These are phyloP conservation scores for Pycnonotus jocosus DNA, from an alignment of 2,113 vertebrate genomes.

Conservation along the genomic window DNA sequence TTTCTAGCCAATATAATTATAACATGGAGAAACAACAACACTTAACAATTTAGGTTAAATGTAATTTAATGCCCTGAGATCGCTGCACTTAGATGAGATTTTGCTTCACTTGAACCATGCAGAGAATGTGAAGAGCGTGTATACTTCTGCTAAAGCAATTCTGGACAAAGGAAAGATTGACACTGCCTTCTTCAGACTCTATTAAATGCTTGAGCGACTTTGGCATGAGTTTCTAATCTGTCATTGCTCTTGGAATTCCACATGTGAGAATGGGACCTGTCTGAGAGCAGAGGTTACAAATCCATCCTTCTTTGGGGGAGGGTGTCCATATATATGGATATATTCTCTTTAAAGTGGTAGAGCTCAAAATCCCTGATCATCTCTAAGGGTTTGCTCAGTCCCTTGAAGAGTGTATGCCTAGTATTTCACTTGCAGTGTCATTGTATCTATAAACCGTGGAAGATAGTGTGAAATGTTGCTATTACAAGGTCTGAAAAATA, in stretches of 20 bases:
- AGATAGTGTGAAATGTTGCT: background rate
- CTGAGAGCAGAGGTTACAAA: constrained; percentile 6
- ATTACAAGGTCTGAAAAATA: background rate
- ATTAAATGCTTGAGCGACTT: constrained; percentile 6
- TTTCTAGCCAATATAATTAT: constrained; percentile 31
- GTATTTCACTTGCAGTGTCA: background rate
- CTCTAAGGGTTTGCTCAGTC: background rate
- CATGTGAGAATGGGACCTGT: background rate
- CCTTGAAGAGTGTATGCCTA: background rate
- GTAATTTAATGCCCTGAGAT: background rate
- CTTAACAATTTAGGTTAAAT: constrained; percentile 28
- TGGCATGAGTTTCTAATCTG: constrained; percentile 40
- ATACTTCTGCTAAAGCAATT: constrained; percentile 27
- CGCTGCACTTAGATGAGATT: background rate
- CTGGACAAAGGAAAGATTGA: constrained; percentile 36
- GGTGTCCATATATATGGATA: background rate
- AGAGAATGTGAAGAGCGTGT: background rate
- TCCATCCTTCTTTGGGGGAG: background rate
- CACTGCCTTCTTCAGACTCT: constrained; percentile 17
- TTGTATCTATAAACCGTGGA: background rate
- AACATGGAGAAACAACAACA: constrained; percentile 24
- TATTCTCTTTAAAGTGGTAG: background rate
- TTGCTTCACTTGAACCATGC: background rate
- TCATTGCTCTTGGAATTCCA: constrained; percentile 19
- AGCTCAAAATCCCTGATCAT: background rate